Evolutionary conservation across 2,888 invertebrate species (phyloP), one percentile per base, ranked within the genome.

Genomic region (Ceraclea dissimilis): DNA sequence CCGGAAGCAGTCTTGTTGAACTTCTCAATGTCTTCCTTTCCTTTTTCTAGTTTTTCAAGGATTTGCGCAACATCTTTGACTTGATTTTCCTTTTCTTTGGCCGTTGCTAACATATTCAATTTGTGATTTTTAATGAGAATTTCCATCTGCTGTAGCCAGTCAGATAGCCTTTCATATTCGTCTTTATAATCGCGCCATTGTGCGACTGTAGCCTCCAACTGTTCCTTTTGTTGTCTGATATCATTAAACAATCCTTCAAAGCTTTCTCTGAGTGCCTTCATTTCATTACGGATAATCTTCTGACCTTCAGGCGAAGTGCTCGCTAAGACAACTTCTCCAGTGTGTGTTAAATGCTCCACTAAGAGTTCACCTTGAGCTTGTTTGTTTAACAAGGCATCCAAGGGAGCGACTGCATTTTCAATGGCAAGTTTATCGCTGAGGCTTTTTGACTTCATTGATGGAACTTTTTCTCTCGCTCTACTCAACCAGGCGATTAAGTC

Each of bases 101-200:
- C 77, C 54, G 85, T 90, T 2, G 90, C 84, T 20, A 89, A 79
- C 11, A 93, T 74, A 19, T 90, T 87, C 20, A 90, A 82, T 71
- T 94, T 94, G 65, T 93, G 90, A 56, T 91, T 90, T 69, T 94
- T 93, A 11, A 93, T 88, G 8, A 93, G 79, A 65, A 93, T 91
- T 65, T 93, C 93, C 66, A 90, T 90, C 70, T 93, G 93, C 67
- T 93, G 93, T 26, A 94, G 71, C 93, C 93, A 94, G 69, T 94
- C 93, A 51, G 91, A 91, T 16, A 94, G 73, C 59, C 90, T 82
- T 69, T 94, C 93, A 67, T 90, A 93, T 71, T 94, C 93, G 67
- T 93, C 93, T 71, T 93, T 93, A 73, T 90, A 94, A 60, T 92
- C 89, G 54, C 91, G 82, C 90, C 93, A 91, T 66, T 92, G 89